Evolutionary conservation across 2,113 vertebrate species (phyloP).

Genomic region (Macrotus californicus): DNA sequence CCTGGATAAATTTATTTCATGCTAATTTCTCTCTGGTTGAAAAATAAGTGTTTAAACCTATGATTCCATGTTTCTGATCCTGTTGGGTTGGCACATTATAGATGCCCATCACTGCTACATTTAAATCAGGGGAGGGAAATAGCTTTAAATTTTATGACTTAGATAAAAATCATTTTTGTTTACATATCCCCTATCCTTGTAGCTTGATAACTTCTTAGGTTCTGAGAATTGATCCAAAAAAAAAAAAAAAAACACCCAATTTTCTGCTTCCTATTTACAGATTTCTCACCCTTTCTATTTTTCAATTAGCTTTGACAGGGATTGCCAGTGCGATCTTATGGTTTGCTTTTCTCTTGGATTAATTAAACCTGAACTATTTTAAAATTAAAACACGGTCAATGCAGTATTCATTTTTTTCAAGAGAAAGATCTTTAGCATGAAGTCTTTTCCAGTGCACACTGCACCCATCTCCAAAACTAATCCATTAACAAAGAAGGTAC

Average conservation of each 20-base stretch:
- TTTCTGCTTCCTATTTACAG: constrained; percentile 33
- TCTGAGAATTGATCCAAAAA: constrained; percentile 42
- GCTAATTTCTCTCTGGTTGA: constrained; percentile 52
- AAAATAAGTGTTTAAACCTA: constrained; percentile 53
- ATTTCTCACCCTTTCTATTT: constrained; percentile 19
- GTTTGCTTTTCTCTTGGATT: background rate
- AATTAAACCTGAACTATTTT: constrained; percentile 17
- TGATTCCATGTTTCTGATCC: background rate
- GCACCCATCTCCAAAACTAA: background rate
- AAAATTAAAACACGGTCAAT: background rate
- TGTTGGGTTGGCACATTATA: background rate
- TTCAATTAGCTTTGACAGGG: background rate
- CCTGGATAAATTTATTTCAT: constrained; percentile 59
- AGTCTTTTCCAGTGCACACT: background rate
- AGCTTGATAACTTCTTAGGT: constrained; percentile 42
- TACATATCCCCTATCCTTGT: constrained; percentile 27
- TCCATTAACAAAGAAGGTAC: background rate
- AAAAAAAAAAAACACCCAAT: background rate
- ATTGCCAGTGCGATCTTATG: background rate
- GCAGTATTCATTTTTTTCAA: background rate
- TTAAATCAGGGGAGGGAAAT: constrained; percentile 55
- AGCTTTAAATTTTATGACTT: constrained; percentile 39
- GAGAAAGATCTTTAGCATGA: background rate
- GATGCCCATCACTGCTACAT: background rate
- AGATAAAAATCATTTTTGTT: constrained; percentile 51